Evolutionary conservation across 2,113 vertebrate species (phyloP).

Genomic region (Oncorhynchus tshawytscha): DNA sequence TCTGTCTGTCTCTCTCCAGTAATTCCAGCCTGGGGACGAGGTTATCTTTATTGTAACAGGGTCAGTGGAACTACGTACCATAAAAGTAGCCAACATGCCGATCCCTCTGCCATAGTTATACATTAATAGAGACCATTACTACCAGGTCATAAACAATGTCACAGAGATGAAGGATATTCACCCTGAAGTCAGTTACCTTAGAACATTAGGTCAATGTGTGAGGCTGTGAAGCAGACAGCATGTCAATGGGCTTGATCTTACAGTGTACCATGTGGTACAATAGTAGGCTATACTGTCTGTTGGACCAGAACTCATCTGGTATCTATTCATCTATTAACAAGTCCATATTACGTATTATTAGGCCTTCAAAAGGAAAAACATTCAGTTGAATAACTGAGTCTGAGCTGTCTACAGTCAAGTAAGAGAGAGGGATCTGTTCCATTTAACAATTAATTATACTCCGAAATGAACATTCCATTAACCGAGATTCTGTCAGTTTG

Average conservation of each 20-base stretch:
- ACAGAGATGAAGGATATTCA: background rate
- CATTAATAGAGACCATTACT: background rate
- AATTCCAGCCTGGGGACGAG: too few species aligned
- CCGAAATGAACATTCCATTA: too few species aligned
- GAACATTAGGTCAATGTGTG: background rate
- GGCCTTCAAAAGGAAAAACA: background rate
- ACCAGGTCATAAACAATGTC: background rate
- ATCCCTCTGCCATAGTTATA: background rate
- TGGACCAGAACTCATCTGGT: background rate
- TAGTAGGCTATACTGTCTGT: background rate
- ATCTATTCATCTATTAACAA: background rate
- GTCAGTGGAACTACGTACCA: background rate
- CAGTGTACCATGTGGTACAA: background rate
- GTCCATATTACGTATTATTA: background rate
- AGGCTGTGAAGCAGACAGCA: background rate
- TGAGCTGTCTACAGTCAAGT: too few species aligned
- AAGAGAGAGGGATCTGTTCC: too few species aligned
- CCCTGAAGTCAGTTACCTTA: background rate
- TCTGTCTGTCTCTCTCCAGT: too few species aligned
- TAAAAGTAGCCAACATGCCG: background rate
- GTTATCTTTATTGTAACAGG: too few species aligned
- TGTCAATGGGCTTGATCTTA: background rate
- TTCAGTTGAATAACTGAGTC: too few species aligned
- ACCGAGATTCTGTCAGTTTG: too few species aligned
- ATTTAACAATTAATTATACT: too few species aligned